Base-by-base conservation (phyloP, 2,113 vertebrate species). In the Ptilonorhynchus violaceus region DNA sequence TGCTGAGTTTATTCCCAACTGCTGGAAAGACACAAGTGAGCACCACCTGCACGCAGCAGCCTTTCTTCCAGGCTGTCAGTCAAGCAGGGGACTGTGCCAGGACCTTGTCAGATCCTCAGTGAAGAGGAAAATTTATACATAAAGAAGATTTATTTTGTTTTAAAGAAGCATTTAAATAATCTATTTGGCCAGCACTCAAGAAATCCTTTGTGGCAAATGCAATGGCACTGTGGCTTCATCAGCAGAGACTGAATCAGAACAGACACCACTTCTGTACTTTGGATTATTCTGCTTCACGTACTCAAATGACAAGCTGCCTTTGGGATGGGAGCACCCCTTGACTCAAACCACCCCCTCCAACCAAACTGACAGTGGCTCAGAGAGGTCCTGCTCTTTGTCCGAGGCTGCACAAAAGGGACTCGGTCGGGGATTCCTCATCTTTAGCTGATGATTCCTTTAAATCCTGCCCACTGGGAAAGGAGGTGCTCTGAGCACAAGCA, bases 151-250 rank as follows among this genome's bases (percentile, higher is more conserved):
- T 79, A 53, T 76, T 60, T 58, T 64, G 49, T 82, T 77, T 82
- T 44, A 62, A 72, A 87, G 82, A 69, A 88, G 44, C 62, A 80
- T 85, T 94, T 88, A 59, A 93, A 85, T 75, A 94, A 88, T 83
- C 35, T 60, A 14, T 68, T 85, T 93, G 92, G 88, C 82, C 60
- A 41, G 59, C 17, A 30, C 42, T 93, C 92, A 84, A 88, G 79
- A 88, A 86, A 76, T 70, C 85, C 59, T 67, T 58, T 59, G 72
- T 30, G 81, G 72, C 59, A 80, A 80, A 85, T 27, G 47, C 72
- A 81, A 92, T 7, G 72, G 56, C 37, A 22, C 42, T 41, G n/a
- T 25, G 49, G n/a, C 70, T 88, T 85, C 31, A 74, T 63, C 28
- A n/a, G 64, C 7, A 23, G 62, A 87, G 53, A 58, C 66, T n/a